These are phyloP conservation scores for Spinus olivaceus DNA, from an alignment of 2,797 vertebrate genomes.

Conservation along the genomic window DNA sequence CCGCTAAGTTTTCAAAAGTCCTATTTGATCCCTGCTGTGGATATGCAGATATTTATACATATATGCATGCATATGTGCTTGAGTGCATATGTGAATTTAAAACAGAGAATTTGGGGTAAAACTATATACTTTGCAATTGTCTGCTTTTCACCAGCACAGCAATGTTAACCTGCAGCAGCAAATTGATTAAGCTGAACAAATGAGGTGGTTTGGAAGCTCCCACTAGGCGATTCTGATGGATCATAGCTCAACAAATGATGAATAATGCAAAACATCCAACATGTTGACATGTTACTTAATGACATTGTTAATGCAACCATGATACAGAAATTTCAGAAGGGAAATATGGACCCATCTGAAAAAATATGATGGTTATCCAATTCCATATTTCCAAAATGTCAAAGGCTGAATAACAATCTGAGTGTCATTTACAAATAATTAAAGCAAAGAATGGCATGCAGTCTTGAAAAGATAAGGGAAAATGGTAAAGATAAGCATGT, in stretches of 20 bases:
- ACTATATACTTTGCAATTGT: not conserved
- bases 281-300: not conserved
- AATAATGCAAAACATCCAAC: not conserved
- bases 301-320: not conserved
- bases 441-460: not conserved
- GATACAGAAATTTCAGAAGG: not conserved
- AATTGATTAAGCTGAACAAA: not conserved
- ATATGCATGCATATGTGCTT: rapidly evolving
- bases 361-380: not conserved
- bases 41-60: not conserved
- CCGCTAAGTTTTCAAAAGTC: not conserved
- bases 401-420: not conserved
- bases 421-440: not conserved
- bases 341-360: not conserved
- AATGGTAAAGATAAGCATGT: not conserved
- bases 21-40: not conserved
- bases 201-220: not conserved
- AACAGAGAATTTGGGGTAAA: not conserved
- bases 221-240: not conserved
- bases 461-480: not conserved
- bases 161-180: not conserved
- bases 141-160: not conserved
- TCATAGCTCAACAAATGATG: not conserved
- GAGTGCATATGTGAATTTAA: not conserved
- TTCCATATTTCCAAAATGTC: not conserved